These are phyloP conservation scores for Orientallactaga bullata DNA, from an alignment of 2,113 vertebrate species.

Conservation along the genomic window DNA sequence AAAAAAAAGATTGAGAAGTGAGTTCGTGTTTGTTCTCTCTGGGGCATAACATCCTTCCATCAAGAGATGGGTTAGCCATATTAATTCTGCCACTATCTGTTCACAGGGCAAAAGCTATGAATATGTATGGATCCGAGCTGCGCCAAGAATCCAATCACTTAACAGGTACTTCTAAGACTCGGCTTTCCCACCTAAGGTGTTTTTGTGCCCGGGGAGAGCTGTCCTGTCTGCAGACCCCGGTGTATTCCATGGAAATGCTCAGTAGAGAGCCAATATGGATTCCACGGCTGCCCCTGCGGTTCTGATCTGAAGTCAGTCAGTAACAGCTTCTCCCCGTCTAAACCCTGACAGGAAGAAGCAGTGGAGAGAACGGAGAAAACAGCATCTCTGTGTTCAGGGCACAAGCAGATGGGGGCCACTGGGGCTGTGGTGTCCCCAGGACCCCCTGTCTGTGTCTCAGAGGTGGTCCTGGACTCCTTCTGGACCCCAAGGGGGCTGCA, in stretches of 20 bases:
- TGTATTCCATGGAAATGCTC: rapidly evolving
- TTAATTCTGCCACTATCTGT: constrained; percentile 47
- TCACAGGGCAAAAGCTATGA: constrained; percentile 81
- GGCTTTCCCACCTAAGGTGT: constrained; percentile 67
- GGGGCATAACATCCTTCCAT: not conserved
- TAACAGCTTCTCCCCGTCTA: constrained; percentile 48
- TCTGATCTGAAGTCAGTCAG: not conserved
- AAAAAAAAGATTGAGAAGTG: not conserved
- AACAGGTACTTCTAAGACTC: constrained; percentile 82
- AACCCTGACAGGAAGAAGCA: constrained; percentile 84
- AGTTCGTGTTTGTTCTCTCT: not conserved
- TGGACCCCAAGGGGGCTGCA: constrained; percentile 77
- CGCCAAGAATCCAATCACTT: constrained; percentile 78
- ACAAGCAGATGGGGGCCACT: constrained; percentile 85
- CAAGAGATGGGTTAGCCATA: not conserved
- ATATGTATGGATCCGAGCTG: constrained; percentile 79
- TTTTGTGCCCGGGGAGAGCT: not conserved
- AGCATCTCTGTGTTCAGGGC: constrained; percentile 84
- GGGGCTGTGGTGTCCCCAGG: constrained; percentile 87
- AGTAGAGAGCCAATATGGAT: not conserved
- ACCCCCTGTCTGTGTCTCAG: constrained; percentile 84
- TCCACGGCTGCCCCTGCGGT: too few species aligned
- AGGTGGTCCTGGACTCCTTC: constrained; percentile 82
- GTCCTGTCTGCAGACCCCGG: not conserved
- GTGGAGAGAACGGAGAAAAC: constrained; percentile 86